Base-by-base conservation (phyloP, 2,113 vertebrate genomes). In the Microtus oregoni region DNA sequence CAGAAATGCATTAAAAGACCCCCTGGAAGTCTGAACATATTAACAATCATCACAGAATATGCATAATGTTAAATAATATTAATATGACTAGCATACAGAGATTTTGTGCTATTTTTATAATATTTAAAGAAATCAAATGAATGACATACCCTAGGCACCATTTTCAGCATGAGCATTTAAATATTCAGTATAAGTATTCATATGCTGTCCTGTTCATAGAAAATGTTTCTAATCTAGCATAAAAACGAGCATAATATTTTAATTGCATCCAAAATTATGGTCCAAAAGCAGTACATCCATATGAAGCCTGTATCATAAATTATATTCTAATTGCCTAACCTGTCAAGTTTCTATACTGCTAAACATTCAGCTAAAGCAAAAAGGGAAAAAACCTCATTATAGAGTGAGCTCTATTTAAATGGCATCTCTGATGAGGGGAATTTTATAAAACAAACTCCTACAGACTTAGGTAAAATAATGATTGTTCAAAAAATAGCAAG, bases 311-410 rank as follows among this genome's bases (percentile, higher is more conserved):
- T 97, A 96, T 97, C 50, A 91, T 98, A 97, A 98, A 96, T 97
- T 96, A 97, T 87, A 75, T 82, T 90, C 90, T 96, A 98, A 97
- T 86, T 98, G 92, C 92, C 47, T 96, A 81, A 89, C 83, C 87
- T 75, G 58, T 90, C 65, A 89, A 5, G 87, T 65, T 90, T 81
- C 95, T 96, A 94, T 97, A 96, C 88, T 95, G 61, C 38, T 96
- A 83, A 2, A 86, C 97, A 97, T 98, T 97, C 77, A 97, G 86
- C 52, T 83, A 38, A 97, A 95, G 68, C n/a, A n/a, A 97, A 86
- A 92, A 91, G 83, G 58, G 91, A 97, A 88, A 94, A 96, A 97
- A 95, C 76, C 96, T 96, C 89, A 35, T 97, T 95, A 96, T 96
- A 94, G 87, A 68, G 73, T 91, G 68, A 94, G 89, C 86, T 92